Conservation (phyloP, 2,113 vertebrate species). For the Dromaius novaehollandiae region DNA sequence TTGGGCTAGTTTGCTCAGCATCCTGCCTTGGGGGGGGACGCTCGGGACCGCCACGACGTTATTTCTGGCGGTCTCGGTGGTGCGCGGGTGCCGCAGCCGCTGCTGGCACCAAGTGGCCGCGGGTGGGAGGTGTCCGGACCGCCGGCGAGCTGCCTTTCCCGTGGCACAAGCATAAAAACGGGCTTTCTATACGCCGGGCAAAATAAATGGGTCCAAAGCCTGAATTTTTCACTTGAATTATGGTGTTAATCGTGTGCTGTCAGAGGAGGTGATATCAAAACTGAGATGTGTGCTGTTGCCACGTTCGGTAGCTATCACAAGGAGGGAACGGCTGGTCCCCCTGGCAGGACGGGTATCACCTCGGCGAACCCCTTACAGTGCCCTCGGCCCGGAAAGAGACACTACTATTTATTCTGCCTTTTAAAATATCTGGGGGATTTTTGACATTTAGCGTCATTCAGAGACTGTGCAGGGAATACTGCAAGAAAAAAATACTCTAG, state of each 20-base stretch:
- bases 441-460: neutral
- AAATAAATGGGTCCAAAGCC: neutral
- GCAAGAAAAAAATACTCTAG: neutral
- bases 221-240: neutral
- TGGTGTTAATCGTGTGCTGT: neutral
- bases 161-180: no score
- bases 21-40: neutral
- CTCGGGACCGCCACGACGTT: rapidly evolving
- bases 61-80: rapidly evolving
- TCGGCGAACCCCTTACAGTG: no score
- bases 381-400: neutral
- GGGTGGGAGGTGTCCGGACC: neutral
- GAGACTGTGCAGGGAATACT: neutral
- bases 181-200: no score
- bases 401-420: neutral
- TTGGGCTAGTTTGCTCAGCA: neutral
- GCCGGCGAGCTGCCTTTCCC: rapidly evolving
- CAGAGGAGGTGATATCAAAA: neutral
- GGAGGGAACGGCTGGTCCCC: neutral
- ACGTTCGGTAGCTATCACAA: neutral
- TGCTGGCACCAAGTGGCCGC: constrained; percentile 62
- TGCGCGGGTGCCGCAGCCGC: neutral
- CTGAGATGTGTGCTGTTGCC: neutral
- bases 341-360: neutral
- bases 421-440: neutral